Conservation (phyloP, 2,113 vertebrate species). For the Fulica atra region DNA sequence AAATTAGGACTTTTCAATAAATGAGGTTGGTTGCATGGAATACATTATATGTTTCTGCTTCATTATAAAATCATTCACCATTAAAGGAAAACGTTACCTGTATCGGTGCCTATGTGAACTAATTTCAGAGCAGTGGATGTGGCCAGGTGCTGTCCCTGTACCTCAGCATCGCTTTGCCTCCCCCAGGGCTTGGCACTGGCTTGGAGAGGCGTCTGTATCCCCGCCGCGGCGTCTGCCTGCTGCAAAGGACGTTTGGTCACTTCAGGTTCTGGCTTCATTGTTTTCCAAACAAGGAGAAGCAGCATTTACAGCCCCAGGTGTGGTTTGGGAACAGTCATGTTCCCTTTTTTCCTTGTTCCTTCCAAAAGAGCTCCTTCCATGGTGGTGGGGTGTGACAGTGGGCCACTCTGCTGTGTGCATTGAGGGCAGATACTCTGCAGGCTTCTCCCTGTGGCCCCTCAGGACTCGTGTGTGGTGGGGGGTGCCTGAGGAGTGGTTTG, state of each 20-base stretch:
- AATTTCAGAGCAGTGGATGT: slow-evolving; percentile 41
- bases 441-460: not conserved
- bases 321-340: rapidly evolving
- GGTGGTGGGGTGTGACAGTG: not conserved
- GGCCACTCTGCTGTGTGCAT: not conserved
- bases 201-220: not conserved
- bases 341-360: not conserved
- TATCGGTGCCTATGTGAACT: slow-evolving; percentile 39
- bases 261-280: not conserved
- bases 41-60: slow-evolving; percentile 73
- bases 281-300: not conserved
- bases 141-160: not conserved
- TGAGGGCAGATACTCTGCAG: not conserved
- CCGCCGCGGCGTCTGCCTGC: not conserved
- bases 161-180: not conserved
- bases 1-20: slow-evolving; percentile 81
- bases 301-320: not conserved
- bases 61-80: slow-evolving; percentile 55
- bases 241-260: not conserved
- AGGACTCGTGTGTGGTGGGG: rapidly evolving
- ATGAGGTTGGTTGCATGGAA: slow-evolving; percentile 77
- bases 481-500: not conserved
- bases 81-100: slow-evolving; percentile 35
- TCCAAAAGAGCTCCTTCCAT: not conserved
- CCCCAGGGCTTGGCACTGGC: rapidly evolving